Conservation (phyloP, 2,797 vertebrate species). For the Heteromormyrus szaboi region DNA sequence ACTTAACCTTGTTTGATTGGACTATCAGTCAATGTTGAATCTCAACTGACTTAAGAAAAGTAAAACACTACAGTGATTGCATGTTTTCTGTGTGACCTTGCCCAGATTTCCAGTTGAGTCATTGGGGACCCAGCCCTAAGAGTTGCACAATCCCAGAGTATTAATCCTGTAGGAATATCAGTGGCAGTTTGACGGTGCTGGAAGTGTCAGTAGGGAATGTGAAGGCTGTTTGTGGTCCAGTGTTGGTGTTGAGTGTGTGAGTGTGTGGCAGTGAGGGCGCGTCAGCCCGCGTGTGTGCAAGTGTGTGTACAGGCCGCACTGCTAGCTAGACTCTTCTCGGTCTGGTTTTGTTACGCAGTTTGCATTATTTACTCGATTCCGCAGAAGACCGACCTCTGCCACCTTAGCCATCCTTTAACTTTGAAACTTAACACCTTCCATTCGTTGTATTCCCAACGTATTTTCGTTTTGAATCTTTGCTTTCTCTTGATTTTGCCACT, state of each 20-base stretch:
- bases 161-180: constrained; percentile 57
- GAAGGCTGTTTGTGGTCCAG: constrained; percentile 41
- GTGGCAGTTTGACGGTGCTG: constrained; percentile 42
- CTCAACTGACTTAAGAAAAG: not conserved
- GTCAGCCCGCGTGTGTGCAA: constrained; percentile 1
- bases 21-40: not conserved
- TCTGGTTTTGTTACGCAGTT: not conserved
- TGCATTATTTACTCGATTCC: constrained; percentile 18
- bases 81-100: not conserved
- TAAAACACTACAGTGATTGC: not conserved
- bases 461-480: constrained; percentile 19
- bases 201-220: constrained; percentile 30
- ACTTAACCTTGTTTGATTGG: constrained; percentile 4
- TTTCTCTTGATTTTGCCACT: not conserved
- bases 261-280: constrained; percentile 25
- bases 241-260: constrained; percentile 39
- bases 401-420: constrained; percentile 24
- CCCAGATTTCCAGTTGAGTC: not conserved
- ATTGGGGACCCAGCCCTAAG: not conserved
- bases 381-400: constrained; percentile 17
- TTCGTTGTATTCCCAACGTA: constrained; percentile 33
- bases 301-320: constrained; percentile 4
- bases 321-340: constrained; percentile 13
- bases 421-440: constrained; percentile 28
- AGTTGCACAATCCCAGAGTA: constrained; percentile 52